Percentiles rank a stretch among this genome's conserved stretches.
These are phyloP conservation scores for Rhodophaea formosa DNA, from an alignment of 2,888 invertebrate species.

Conservation along the genomic window DNA sequence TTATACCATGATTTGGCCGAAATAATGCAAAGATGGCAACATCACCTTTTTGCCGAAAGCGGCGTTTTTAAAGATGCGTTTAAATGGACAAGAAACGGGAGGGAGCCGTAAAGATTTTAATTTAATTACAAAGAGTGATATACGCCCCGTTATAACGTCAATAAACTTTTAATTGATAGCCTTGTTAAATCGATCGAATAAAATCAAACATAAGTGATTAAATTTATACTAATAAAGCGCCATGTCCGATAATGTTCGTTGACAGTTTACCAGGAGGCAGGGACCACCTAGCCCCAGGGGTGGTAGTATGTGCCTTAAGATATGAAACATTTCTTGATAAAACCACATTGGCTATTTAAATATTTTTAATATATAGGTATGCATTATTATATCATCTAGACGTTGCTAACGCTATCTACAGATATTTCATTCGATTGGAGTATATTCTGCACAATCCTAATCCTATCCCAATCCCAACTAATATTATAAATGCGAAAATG, in stretches of 20 bases:
- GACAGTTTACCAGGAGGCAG: no score
- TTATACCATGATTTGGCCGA: background rate
- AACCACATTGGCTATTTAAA: no score
- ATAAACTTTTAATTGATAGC: conserved; percentile 18
- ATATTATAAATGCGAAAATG: no score
- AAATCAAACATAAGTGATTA: background rate
- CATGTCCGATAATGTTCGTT: background rate
- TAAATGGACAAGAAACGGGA: conserved; percentile 20
- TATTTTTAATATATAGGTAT: no score
- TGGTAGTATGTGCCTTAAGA: no score
- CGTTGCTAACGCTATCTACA: no score
- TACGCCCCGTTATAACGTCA: conserved; percentile 12
- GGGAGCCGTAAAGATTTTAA: conserved; percentile 18
- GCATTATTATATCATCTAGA: no score
- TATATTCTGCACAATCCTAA: no score
- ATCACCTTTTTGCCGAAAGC: conserved; percentile 10
- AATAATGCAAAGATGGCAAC: background rate
- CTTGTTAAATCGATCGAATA: conserved; percentile 10
- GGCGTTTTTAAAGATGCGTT: background rate
- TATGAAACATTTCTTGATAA: no score
- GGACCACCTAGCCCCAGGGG: no score
- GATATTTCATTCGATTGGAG: no score
- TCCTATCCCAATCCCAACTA: no score
- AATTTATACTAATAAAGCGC: background rate
- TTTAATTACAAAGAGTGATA: conserved; percentile 19